phyloP scores from a whole-genome alignment of 2,797 vertebrate genomes.

The Rallus crepitans region DNA sequence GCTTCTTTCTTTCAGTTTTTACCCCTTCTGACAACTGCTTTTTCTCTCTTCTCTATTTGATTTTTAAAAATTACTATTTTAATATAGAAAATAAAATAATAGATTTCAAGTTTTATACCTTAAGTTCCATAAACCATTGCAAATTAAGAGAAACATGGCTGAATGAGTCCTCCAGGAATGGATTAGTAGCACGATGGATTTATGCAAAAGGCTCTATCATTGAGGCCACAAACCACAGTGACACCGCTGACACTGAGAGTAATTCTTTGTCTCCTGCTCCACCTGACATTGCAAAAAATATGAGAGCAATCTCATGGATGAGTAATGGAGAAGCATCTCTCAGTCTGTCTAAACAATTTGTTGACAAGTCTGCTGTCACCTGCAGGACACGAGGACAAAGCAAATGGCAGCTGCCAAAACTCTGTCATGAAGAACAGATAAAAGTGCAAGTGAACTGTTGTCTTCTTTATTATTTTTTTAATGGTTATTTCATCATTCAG shows the following conservation, averaged over 20 bases:
- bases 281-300: neutral
- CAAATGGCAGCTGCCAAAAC: neutral
- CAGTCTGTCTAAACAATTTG: neutral
- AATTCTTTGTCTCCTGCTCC: neutral
- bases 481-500: neutral
- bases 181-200: neutral
- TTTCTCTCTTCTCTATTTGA: neutral
- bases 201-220: neutral
- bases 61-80: neutral
- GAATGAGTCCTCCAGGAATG: neutral
- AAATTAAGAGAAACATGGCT: neutral
- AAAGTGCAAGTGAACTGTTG: neutral
- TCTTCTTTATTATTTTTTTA: neutral
- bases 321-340: neutral
- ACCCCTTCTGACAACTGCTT: rapidly evolving
- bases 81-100: neutral
- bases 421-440: neutral
- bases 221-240: neutral
- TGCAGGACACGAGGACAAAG: neutral
- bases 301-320: neutral
- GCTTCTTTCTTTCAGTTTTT: neutral
- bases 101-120: neutral
- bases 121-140: neutral
- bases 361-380: neutral
- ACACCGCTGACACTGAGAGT: neutral